Evolutionary conservation across 35 echinoderm and acorn worm genomes (phyloP), one percentile per base, ranked within the genome.

Genomic region (Nesometra sesokonis): DNA sequence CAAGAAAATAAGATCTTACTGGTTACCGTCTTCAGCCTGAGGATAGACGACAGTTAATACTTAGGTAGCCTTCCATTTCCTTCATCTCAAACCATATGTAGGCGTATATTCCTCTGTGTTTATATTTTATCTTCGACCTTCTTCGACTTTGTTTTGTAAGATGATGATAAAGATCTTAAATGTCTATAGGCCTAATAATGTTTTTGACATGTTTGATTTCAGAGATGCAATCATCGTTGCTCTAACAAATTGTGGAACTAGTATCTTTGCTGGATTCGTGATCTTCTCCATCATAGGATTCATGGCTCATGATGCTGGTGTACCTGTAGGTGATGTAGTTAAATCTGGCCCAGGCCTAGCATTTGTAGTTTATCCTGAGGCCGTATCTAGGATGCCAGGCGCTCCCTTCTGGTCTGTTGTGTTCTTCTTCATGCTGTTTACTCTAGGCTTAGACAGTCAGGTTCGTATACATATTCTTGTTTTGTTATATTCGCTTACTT

Each of bases 161-260:
- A n/a, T n/a, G n/a, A n/a, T n/a, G n/a, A n/a, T n/a, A n/a, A n/a
- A n/a, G n/a, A n/a, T n/a, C n/a, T n/a, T n/a, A n/a, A n/a, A n/a
- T n/a, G n/a, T n/a, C n/a, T n/a, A n/a, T n/a, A n/a, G n/a, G n/a
- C n/a, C n/a, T n/a, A n/a, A n/a, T n/a, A n/a, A n/a, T n/a, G n/a
- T n/a, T n/a, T n/a, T n/a, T n/a, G n/a, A n/a, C n/a, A n/a, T n/a
- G 38, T 43, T 43, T 15, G 38, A 7, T 30, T 34, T 27, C 52
- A 89, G 92, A n/a, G 92, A 93, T 40, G 88, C 78, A 8, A 86
- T 93, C 76, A 87, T 93, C 30, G 82, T 93, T 57, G 92, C 92
- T 21, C 39, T 86, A 35, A 77, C 81, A 30, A 93, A 93, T 77
- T 93, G 92, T 77, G 85, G 88, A 32, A 93, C 91, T 5, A 93